Evolutionary conservation across 2,888 invertebrate species (phyloP).

Genomic region (Scaeva pyrastri): DNA sequence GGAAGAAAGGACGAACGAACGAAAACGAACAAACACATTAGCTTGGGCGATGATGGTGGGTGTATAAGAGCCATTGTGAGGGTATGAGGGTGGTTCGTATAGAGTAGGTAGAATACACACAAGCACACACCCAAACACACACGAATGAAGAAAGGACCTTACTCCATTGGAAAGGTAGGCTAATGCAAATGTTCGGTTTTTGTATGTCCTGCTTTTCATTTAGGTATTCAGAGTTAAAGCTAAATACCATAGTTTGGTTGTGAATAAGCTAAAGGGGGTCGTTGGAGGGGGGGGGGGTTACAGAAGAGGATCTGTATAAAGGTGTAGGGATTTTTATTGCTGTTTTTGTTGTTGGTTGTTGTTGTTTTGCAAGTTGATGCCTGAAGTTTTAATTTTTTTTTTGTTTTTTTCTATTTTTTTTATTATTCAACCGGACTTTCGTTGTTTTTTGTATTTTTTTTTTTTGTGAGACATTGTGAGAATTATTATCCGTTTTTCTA

Average conservation of each 20-base stretch:
- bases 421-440: conserved; percentile 34
- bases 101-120: background rate
- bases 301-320: too few species aligned
- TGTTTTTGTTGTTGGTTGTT: conserved; percentile 44
- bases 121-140: too few species aligned
- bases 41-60: conserved; percentile 8
- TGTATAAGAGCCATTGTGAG: background rate
- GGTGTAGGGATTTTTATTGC: conserved; percentile 48
- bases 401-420: conserved; percentile 31
- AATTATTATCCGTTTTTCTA: conserved; percentile 61
- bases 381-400: conserved; percentile 52
- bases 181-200: conserved; percentile 62
- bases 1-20: background rate
- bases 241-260: conserved; percentile 24
- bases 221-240: conserved; percentile 27
- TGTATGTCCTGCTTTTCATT: conserved; percentile 34
- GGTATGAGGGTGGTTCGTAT: background rate
- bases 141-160: background rate
- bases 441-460: too few species aligned
- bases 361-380: conserved; percentile 57
- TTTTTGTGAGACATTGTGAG: conserved; percentile 48
- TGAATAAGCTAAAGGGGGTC: conserved; percentile 14
- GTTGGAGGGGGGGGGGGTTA: background rate
- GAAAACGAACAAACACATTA: conserved; percentile 68
- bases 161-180: conserved; percentile 53